These are phyloP conservation scores for Catharus fuscescens DNA, from an alignment of 2,113 vertebrate genomes.

Conservation along the genomic window DNA sequence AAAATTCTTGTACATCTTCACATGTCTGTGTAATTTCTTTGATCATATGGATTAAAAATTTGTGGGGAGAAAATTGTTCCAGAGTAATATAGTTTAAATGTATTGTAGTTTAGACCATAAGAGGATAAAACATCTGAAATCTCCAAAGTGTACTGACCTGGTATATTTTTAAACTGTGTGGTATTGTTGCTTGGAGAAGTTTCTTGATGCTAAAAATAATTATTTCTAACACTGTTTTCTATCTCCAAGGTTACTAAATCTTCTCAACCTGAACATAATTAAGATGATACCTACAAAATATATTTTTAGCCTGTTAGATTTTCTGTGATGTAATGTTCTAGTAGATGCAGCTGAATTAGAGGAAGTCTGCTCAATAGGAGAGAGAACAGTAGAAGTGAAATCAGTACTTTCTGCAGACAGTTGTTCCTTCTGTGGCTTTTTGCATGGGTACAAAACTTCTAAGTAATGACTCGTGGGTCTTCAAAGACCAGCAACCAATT, in stretches of 20 bases:
- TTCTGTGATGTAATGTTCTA: background rate
- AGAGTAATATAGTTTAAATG: background rate
- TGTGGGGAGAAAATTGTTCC: background rate
- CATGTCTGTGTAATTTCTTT: background rate
- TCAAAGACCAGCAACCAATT: background rate
- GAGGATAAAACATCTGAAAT: slow-evolving; percentile 41
- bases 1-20: background rate
- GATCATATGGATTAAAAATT: background rate
- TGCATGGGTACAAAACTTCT: background rate
- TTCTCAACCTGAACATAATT: slow-evolving; percentile 36
- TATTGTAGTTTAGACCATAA: background rate
- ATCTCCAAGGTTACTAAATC: slow-evolving; percentile 60
- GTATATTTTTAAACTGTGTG: slow-evolving; percentile 53
- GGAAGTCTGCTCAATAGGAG: background rate
- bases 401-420: background rate
- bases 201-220: slow-evolving; percentile 57
- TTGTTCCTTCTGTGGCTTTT: background rate
- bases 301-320: slow-evolving; percentile 20
- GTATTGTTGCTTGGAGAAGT: slow-evolving; percentile 63
- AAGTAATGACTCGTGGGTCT: background rate
- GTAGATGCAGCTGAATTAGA: background rate
- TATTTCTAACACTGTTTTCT: slow-evolving; percentile 28
- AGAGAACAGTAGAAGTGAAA: background rate
- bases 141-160: slow-evolving; percentile 22
- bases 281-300: slow-evolving; percentile 13